A percentile compares a stretch with the other conserved stretches of the same genome.
Conservation (phyloP, 2,888 invertebrate species). For the Diaperis boleti region DNA sequence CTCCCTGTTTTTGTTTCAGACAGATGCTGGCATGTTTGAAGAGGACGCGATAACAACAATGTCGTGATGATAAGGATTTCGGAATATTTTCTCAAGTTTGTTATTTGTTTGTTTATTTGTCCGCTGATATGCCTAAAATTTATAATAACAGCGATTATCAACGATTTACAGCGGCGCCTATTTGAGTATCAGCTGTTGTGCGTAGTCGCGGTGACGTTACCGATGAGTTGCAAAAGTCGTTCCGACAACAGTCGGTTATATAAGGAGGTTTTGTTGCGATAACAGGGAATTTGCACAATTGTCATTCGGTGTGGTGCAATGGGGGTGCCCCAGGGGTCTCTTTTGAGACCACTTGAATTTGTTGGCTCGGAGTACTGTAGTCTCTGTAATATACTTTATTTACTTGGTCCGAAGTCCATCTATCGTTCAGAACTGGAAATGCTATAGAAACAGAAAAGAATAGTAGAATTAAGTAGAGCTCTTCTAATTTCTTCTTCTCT, state of each 20-base stretch:
- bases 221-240: conserved; percentile 28
- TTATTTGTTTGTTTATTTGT: conserved; percentile 40
- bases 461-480: too few species aligned
- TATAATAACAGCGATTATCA: conserved; percentile 37
- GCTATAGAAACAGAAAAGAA: too few species aligned
- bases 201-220: conserved; percentile 21
- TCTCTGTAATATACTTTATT: too few species aligned
- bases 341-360: too few species aligned
- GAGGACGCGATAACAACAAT: conserved; percentile 17
- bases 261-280: conserved; percentile 9
- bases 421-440: too few species aligned
- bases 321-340: too few species aligned
- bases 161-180: conserved; percentile 41
- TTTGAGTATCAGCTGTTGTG: conserved; percentile 38
- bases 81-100: conserved; percentile 26
- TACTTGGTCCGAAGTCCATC: too few species aligned
- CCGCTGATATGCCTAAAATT: conserved; percentile 33
- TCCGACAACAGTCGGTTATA: not conserved
- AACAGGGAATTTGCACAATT: not conserved
- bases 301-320: too few species aligned
- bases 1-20: not conserved
- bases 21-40: not conserved
- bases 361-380: too few species aligned
- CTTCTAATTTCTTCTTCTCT: conserved; percentile 54
- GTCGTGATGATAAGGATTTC: conserved; percentile 20